phyloP scores from a whole-genome alignment of 2,113 vertebrate genomes.

The Talpa occidentalis region DNA sequence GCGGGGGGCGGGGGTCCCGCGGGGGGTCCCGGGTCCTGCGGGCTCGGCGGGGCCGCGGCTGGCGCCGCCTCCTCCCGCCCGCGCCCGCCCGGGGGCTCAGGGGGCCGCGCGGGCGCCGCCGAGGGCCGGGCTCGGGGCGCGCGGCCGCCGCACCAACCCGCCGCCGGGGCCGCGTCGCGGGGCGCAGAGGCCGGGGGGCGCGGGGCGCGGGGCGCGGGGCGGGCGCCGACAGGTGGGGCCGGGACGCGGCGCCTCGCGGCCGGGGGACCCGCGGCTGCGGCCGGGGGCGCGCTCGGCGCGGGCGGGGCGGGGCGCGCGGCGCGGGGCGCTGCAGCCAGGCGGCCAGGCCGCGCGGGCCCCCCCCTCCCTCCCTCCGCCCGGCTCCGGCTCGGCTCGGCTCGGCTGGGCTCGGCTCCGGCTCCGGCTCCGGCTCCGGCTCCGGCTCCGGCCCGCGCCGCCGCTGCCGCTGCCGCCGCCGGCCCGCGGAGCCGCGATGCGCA shows the following conservation, averaged over 20 bases:
- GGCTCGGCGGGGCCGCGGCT: neutral
- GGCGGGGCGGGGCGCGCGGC: slow-evolving; percentile 47
- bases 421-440: neutral
- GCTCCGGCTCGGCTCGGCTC: neutral
- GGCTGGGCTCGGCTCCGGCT: neutral
- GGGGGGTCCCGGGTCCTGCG: slow-evolving; percentile 55
- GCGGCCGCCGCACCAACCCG: slow-evolving; percentile 60
- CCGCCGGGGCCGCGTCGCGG: slow-evolving; percentile 10
- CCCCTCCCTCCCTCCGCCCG: too few species aligned
- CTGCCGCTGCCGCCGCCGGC: slow-evolving; percentile 45
- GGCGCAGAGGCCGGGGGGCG: too few species aligned
- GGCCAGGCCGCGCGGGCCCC: slow-evolving; percentile 12
- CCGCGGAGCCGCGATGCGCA: slow-evolving; percentile 73
- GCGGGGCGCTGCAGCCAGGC: neutral
- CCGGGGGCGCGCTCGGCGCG: slow-evolving; percentile 28
- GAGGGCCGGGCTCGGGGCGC: slow-evolving; percentile 29
- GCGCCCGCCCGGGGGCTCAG: slow-evolving; percentile 63
- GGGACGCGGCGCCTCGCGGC: slow-evolving; percentile 41
- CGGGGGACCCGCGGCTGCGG: slow-evolving; percentile 64
- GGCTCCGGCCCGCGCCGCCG: neutral
- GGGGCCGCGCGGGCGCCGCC: slow-evolving; percentile 51
- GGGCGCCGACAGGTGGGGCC: slow-evolving; percentile 74
- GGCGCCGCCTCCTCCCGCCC: neutral
- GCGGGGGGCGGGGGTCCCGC: slow-evolving; percentile 74
- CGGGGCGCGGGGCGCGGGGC: neutral